These are phyloP conservation scores for Lypha dubia DNA, from an alignment of 2,888 invertebrate genomes.

Conservation along the genomic window DNA sequence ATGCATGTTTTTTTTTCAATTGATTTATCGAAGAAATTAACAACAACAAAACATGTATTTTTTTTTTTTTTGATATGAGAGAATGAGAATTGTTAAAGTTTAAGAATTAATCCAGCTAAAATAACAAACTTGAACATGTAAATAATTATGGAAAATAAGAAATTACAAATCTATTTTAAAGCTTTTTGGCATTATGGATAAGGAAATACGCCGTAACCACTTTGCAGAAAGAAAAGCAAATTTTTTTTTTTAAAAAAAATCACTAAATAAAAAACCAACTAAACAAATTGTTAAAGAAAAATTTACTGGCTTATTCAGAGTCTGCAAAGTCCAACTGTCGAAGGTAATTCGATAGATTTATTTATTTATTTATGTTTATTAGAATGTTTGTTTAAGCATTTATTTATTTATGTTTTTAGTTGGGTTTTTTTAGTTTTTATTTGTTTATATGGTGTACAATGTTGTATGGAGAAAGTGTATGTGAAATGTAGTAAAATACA, in stretches of 20 bases:
- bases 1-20: no score
- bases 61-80: no score
- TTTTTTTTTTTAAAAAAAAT: constrained; percentile 52
- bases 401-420: no score
- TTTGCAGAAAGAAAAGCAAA: no score
- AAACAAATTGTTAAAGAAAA: constrained; percentile 33
- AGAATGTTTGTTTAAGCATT: no score
- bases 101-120: constrained; percentile 20
- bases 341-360: constrained; percentile 50
- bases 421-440: background rate
- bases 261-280: constrained; percentile 20
- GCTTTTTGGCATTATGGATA: constrained; percentile 12
- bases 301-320: background rate
- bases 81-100: no score
- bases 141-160: background rate
- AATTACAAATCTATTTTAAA: constrained; percentile 32
- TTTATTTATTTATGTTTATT: no score
- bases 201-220: no score
- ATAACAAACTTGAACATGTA: background rate
- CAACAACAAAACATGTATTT: no score
- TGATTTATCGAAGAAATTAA: no score
- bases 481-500: no score
- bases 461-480: no score
- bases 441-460: constrained; percentile 27
- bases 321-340: background rate